Percentiles rank a stretch among this genome's conserved stretches.
Evolutionary conservation across 2,888 invertebrate genomes (phyloP).

Genomic region (Colletes collaris): DNA sequence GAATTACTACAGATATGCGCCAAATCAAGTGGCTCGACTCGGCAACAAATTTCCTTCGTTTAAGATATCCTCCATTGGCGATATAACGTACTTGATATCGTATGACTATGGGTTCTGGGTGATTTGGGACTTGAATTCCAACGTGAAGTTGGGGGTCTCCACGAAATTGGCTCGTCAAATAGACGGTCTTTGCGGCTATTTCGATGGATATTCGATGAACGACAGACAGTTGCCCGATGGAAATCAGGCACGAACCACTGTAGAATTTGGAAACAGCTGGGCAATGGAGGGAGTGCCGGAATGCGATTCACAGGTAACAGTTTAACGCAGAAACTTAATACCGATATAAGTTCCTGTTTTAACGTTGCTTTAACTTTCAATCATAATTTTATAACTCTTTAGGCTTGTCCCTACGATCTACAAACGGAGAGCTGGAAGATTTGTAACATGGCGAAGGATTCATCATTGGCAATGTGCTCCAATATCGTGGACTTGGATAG

Average conservation of each 20-base stretch:
- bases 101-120: slow-evolving; percentile 90
- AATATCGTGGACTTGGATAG: slow-evolving; percentile 87
- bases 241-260: slow-evolving; percentile 85
- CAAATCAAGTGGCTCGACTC: slow-evolving; percentile 86
- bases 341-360: too few relatives aligned
- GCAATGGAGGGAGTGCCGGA: slow-evolving; percentile 81
- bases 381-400: background rate
- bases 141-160: slow-evolving; percentile 89
- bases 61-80: slow-evolving; percentile 88
- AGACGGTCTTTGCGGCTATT: slow-evolving; percentile 92
- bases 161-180: slow-evolving; percentile 86
- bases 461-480: slow-evolving; percentile 87
- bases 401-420: slow-evolving; percentile 85
- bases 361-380: background rate
- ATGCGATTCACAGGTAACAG: slow-evolving; percentile 82
- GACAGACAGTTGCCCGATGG: slow-evolving; percentile 90
- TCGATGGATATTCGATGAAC: slow-evolving; percentile 87
- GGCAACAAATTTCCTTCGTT: slow-evolving; percentile 85
- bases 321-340: background rate
- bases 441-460: slow-evolving; percentile 88
- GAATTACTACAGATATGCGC: slow-evolving; percentile 68
- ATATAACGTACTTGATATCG: slow-evolving; percentile 88
- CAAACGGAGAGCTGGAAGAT: slow-evolving; percentile 88
- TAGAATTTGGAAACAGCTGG: slow-evolving; percentile 92
- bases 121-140: slow-evolving; percentile 88